Conservation (phyloP, 2,888 invertebrate genomes). For the Himalopsyche kuldschensis region DNA sequence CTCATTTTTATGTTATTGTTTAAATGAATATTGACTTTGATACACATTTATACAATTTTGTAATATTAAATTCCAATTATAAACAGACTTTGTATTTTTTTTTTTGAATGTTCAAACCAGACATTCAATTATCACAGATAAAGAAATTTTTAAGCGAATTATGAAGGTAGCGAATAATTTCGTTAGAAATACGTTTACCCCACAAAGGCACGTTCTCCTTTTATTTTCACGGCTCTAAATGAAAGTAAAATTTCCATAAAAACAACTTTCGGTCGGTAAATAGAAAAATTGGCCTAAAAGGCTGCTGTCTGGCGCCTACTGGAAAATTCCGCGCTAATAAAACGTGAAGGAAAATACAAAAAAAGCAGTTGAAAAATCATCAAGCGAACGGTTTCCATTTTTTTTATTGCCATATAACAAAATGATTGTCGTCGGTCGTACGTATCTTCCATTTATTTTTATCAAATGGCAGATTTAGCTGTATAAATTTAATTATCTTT, state of each 20-base stretch:
- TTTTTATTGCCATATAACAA: background rate
- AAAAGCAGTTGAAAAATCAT: background rate
- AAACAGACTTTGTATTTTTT: background rate
- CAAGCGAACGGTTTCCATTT: background rate
- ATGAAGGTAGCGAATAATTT: background rate
- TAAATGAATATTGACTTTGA: background rate
- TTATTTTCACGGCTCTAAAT: background rate
- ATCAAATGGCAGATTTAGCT: no score
- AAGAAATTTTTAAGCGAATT: background rate
- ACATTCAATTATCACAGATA: background rate
- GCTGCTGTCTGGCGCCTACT: background rate
- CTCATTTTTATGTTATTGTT: no score
- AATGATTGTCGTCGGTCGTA: background rate
- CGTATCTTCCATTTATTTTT: no score
- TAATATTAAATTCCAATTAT: background rate
- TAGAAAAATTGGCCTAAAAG: background rate
- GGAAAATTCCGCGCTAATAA: background rate
- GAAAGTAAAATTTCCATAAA: background rate
- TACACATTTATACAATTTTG: background rate
- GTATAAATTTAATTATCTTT: no score
- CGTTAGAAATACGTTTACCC: background rate
- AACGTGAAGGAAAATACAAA: background rate
- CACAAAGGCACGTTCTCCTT: background rate
- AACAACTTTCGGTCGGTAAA: background rate
- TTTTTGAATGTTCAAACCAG: background rate